Percentiles rank a stretch among this genome's conserved stretches.
Conservation (phyloP, 2,797 vertebrate species). For the Anisognathus igniventris region DNA sequence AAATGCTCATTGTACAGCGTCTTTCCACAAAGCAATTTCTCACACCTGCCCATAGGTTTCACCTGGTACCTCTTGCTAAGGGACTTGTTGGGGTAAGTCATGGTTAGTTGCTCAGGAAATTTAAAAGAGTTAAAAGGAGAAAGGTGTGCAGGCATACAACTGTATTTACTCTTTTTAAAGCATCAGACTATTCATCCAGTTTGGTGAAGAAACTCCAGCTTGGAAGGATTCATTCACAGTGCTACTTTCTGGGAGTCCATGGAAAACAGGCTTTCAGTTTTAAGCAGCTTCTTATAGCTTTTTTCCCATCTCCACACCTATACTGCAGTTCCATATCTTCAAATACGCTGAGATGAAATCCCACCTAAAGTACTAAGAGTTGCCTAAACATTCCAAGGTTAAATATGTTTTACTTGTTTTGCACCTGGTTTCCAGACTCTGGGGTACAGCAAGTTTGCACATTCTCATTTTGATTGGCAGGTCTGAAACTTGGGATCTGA, state of each 20-base stretch:
- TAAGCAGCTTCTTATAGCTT: not conserved
- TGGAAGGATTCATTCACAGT: not conserved
- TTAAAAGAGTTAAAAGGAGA: not conserved
- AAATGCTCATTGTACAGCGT: fast-evolving
- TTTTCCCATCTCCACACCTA: not conserved
- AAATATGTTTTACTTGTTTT: not conserved
- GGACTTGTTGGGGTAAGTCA: not conserved
- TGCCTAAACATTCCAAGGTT: not conserved
- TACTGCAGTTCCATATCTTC: not conserved
- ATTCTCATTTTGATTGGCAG: not conserved
- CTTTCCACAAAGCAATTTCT: not conserved
- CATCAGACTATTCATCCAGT: not conserved
- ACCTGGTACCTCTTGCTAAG: not conserved
- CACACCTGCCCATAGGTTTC: not conserved
- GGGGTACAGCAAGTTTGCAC: not conserved
- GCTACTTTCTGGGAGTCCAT: not conserved
- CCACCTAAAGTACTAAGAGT: not conserved
- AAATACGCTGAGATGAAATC: not conserved
- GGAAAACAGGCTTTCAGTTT: not conserved
- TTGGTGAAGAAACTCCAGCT: not conserved
- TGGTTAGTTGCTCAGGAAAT: not conserved
- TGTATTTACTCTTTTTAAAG: not conserved
- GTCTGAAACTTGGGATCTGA: not conserved
- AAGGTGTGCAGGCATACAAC: not conserved
- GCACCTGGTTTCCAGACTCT: not conserved